These are phyloP conservation scores for Coccyzus lansbergi DNA, from an alignment of 2,797 vertebrate genomes.

Conservation along the genomic window DNA sequence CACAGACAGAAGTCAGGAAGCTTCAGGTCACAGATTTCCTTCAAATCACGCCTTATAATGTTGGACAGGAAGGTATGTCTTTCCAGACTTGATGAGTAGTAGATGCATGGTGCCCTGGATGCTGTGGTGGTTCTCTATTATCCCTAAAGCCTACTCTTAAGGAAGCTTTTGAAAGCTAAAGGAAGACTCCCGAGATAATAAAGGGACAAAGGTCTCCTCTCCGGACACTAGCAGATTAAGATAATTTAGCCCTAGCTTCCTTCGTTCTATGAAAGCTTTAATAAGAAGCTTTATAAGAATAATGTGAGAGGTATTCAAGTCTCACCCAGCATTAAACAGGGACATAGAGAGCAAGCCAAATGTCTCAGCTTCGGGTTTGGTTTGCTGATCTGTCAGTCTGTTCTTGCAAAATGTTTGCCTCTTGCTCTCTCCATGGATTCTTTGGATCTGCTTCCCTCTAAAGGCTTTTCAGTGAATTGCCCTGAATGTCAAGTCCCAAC, in stretches of 20 bases:
- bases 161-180: background rate
- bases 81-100: background rate
- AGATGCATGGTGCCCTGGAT: background rate
- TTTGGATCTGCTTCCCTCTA: conserved; percentile 75
- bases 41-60: background rate
- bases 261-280: background rate
- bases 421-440: background rate
- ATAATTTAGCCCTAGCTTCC: background rate
- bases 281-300: too few relatives aligned
- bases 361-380: background rate
- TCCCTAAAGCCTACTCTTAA: background rate
- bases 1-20: background rate
- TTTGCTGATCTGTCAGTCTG: background rate
- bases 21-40: background rate
- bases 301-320: background rate
- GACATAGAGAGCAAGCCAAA: background rate
- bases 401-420: background rate
- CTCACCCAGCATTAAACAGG: background rate
- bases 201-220: background rate
- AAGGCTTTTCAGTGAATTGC: conserved; percentile 48
- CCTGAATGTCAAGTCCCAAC: background rate
- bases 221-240: background rate
- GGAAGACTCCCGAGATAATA: background rate
- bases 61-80: background rate
- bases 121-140: background rate